Base-by-base conservation (phyloP, 1,140 invertebrate species). In the Drosophila sproati region DNA sequence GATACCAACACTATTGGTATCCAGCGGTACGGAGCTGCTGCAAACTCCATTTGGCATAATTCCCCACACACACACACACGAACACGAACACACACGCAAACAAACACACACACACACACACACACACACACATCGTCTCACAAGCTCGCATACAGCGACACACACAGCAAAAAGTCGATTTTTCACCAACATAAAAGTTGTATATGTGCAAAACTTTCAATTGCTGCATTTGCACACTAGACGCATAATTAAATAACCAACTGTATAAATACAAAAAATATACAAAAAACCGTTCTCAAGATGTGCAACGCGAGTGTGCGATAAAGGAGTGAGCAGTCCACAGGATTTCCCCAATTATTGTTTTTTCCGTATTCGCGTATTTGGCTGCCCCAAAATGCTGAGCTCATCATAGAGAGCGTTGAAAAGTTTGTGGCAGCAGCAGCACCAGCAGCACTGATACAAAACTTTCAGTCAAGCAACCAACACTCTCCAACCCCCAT, bases 1-100 rank as follows among this genome's bases (percentile, higher is more conserved):
- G 80, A 88, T 87, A 87, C 80, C 85, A 88, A 88, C 85, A 85
- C 80, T 89, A 81, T 89, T 89, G 80, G 85, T 89, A 89, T 89
- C 85, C 78, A 82, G 50, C 73, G 63, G 61, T 54, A 69, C 72
- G 72, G 68, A 59, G 72, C 73, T 61, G 34, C 61, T 85, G 73
- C 77, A 73, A 87, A 80, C 78, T 81, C 68, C 78, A 77, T 78
- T 85, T 88, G 85, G 85, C 85, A 88, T 71, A 78, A 74, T 88
- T 75, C 77, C 83, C 76, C 77, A 67, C 66, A 72, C 76, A 76
- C 61, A 71, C 52, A 45, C 57, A 10, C 51, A 31, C 43, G 0
- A 56, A 68, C 12, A 54, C 59, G 48, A 64, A 41, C 55, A 34
- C 63, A 69, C 51, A 56, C 48, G 43, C 45, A 60, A 47, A 57